phyloP scores from a whole-genome alignment of 1,140 invertebrate genomes.

The Drosophila ficusphila region DNA sequence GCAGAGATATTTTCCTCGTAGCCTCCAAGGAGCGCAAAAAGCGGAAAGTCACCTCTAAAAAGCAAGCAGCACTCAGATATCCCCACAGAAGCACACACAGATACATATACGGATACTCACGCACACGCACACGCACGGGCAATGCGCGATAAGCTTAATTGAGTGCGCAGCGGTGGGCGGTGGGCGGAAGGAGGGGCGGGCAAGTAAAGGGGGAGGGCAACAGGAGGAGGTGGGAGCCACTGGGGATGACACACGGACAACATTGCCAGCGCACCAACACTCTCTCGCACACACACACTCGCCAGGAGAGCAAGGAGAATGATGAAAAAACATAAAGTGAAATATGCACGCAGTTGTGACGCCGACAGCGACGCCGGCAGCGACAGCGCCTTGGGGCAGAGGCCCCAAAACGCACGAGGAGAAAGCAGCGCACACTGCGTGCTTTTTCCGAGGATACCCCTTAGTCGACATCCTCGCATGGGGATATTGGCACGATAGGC shows the following conservation, averaged over 20 bases:
- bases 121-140: slow-evolving; percentile 14
- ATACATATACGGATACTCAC: slow-evolving; percentile 14
- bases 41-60: slow-evolving; percentile 82
- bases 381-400: slow-evolving; percentile 39
- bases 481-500: neutral
- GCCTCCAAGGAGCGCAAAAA: slow-evolving; percentile 70
- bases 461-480: neutral
- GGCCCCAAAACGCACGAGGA: slow-evolving; percentile 60
- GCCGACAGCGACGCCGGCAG: slow-evolving; percentile 11
- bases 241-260: slow-evolving; percentile 41
- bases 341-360: slow-evolving; percentile 51
- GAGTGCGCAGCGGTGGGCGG: slow-evolving; percentile 50
- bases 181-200: neutral
- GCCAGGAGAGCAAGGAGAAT: slow-evolving; percentile 75
- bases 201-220: slow-evolving; percentile 24
- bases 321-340: slow-evolving; percentile 44
- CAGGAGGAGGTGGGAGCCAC: slow-evolving; percentile 17
- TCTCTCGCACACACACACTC: slow-evolving; percentile 2
- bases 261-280: slow-evolving; percentile 55
- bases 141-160: slow-evolving; percentile 81
- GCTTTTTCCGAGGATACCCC: slow-evolving; percentile 52
- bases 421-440: slow-evolving; percentile 63
- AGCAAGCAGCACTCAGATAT: slow-evolving; percentile 55
- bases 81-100: slow-evolving; percentile 52
- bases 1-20: slow-evolving; percentile 50